phyloP scores from a whole-genome alignment of 2,113 vertebrate species.

The Patagioenas fasciata region DNA sequence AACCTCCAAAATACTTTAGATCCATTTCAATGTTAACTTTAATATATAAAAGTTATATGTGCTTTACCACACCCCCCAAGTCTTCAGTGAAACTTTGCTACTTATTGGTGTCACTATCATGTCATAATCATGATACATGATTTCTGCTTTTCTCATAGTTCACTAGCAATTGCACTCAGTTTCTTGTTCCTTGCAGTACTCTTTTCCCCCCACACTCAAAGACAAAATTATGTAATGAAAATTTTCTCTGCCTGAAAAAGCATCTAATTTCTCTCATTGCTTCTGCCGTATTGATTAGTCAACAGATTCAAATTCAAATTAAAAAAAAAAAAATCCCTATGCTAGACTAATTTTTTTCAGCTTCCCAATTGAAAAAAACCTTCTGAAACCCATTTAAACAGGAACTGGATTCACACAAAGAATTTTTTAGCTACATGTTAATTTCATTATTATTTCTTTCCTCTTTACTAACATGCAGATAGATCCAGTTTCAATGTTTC shows the following conservation, averaged over 20 bases:
- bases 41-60: neutral
- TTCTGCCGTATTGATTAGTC: neutral
- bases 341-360: neutral
- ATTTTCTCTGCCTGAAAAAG: neutral
- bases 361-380: neutral
- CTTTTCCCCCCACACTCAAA: neutral
- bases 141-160: neutral
- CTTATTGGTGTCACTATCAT: fast-evolving
- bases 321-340: neutral
- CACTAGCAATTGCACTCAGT: neutral
- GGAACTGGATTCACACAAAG: neutral
- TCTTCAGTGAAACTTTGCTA: neutral
- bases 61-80: neutral
- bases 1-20: neutral
- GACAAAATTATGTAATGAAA: neutral
- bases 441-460: neutral
- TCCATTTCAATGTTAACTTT: neutral
- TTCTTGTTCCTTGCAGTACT: neutral
- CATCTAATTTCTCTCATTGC: neutral
- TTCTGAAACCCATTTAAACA: neutral
- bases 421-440: neutral
- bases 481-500: neutral
- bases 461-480: neutral
- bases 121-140: too few relatives aligned
- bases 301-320: neutral